Base-by-base conservation (phyloP, 2,797 vertebrate species). In the Falco columbarius region DNA sequence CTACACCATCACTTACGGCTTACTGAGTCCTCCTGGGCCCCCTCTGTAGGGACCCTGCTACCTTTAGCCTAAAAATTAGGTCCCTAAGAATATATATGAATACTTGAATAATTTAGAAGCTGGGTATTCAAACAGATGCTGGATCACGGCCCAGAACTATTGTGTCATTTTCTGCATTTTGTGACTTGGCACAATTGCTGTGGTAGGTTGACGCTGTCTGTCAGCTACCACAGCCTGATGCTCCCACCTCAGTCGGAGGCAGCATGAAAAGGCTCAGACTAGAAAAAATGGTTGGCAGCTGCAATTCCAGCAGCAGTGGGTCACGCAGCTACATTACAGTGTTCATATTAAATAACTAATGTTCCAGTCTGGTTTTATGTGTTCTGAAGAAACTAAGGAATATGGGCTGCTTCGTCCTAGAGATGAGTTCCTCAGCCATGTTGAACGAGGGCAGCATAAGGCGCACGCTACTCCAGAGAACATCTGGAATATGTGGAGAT, bases 1-100 rank as follows among this genome's bases (percentile, higher is more conserved):
- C 49, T 13, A n/a, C 1, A 5, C 15, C 52, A 82, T 7, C 21
- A 24, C 8, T 63, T 30, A 42, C 0, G 0, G 9, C 10, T 84
- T 71, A 87, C 12, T 0, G 1, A 4, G 32, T 23, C 44, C 36
- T 73, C 24, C 27, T 1, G 3, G 15, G 55, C 1, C 10, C 14
- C 4, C 23, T 56, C 49, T 17, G 36, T 19, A 75, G 3, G 13
- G 18, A 32, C 9, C 4, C 10, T 36, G 24, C 27, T 34, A 40
- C 14, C 22, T 56, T 29, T 38, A 68, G 4, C 21, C n/a, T 62
- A 38, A 68, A 72, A 75, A 44, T 29, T 7, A 65, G 13, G 17
- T 61, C 29, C 18, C 74, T 42, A 44, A 29, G 14, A 68, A 85
- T 38, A 20, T 58, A 21, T 30, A 80, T 29, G 68, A 91, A 36